Percentiles rank a stretch among this genome's conserved stretches.
phyloP scores from a whole-genome alignment of 2,888 invertebrate genomes.

The Carpatolechia fugitivella region DNA sequence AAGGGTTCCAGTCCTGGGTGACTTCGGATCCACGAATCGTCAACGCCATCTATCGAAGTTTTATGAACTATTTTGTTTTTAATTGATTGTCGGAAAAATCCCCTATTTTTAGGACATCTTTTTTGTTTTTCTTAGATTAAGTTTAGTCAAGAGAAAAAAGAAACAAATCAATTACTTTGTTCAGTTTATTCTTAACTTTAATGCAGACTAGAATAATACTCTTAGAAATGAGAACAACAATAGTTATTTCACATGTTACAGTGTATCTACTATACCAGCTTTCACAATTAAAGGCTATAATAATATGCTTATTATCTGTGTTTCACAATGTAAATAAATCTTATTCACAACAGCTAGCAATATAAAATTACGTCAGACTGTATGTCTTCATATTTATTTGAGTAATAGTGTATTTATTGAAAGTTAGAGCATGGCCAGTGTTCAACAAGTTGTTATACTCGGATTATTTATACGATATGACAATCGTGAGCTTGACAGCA shows the following conservation, averaged over 20 bases:
- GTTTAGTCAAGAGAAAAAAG: no score
- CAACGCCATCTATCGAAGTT: no score
- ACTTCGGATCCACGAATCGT: no score
- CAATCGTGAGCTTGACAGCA: not conserved
- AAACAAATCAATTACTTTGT: conserved; percentile 59
- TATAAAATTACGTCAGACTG: conserved; percentile 76
- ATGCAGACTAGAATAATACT: conserved; percentile 80
- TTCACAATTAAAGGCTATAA: conserved; percentile 71
- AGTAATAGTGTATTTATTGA: not conserved
- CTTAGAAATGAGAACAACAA: conserved; percentile 80
- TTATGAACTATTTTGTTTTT: no score
- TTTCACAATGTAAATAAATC: conserved; percentile 75
- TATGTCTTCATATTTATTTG: conserved; percentile 34
- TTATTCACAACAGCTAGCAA: conserved; percentile 79
- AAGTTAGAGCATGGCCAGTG: not conserved
- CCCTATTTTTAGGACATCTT: no score
- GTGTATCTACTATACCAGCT: conserved; percentile 76
- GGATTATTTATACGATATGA: no score
- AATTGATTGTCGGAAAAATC: no score
- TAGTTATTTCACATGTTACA: conserved; percentile 77
- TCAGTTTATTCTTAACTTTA: conserved; percentile 79
- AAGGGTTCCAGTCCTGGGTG: no score
- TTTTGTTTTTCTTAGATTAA: no score
- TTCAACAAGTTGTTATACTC: no score
- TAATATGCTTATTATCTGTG: conserved; percentile 66